Evolutionary conservation across 2,888 invertebrate genomes (phyloP).

Genomic region (Hemistola chrysoprasaria): DNA sequence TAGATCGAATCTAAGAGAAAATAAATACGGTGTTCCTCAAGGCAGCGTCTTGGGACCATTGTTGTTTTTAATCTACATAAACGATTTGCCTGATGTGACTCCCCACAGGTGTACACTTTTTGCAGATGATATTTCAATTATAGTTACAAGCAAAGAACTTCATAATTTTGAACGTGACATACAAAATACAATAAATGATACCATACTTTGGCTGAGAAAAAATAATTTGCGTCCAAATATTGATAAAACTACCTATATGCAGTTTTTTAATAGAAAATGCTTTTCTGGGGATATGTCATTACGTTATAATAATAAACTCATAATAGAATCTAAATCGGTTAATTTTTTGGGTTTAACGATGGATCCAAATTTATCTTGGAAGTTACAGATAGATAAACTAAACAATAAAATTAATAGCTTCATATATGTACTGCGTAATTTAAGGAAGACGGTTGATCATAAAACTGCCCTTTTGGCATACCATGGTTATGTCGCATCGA

Average conservation of each 20-base stretch:
- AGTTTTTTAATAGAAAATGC: constrained; percentile 1
- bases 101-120: background rate
- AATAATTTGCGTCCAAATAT: constrained; percentile 1
- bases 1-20: background rate
- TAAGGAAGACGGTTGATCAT: no score
- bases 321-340: no score
- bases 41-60: constrained; percentile 3
- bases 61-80: constrained; percentile 3
- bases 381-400: no score
- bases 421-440: no score
- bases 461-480: no score
- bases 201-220: background rate
- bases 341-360: no score
- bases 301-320: no score
- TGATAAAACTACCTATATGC: constrained; percentile 1
- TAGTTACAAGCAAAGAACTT: background rate
- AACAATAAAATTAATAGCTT: no score
- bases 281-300: no score
- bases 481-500: no score
- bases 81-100: background rate
- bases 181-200: background rate
- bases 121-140: constrained; percentile 1
- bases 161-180: background rate
- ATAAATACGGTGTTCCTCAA: constrained; percentile 2
- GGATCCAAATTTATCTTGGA: no score